Evolutionary conservation across 2,888 invertebrate genomes (phyloP).

Genomic region (Mechanitis mazaeus): DNA sequence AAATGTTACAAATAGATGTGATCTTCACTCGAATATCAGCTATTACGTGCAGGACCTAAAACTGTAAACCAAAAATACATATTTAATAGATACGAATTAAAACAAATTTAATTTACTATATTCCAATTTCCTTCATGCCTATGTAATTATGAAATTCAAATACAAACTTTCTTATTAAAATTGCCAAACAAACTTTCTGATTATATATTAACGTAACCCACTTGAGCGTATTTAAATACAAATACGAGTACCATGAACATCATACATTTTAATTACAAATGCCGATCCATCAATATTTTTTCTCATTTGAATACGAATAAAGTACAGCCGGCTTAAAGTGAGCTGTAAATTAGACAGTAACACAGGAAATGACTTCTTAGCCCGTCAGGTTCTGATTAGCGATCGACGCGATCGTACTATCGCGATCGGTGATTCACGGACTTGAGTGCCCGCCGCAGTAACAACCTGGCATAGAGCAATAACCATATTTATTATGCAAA

Average conservation of each 20-base stretch:
- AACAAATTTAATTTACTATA: too few relatives aligned
- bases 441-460: constrained; percentile 47
- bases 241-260: constrained; percentile 14
- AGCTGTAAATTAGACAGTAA: constrained; percentile 72
- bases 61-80: too few relatives aligned
- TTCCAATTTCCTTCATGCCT: too few relatives aligned
- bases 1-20: too few relatives aligned
- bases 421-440: constrained; percentile 62
- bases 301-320: constrained; percentile 24
- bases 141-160: neutral
- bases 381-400: constrained; percentile 71
- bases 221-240: constrained; percentile 35
- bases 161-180: neutral
- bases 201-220: neutral
- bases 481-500: neutral
- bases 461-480: constrained; percentile 47
- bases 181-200: neutral
- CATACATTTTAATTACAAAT: constrained; percentile 21
- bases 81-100: too few relatives aligned
- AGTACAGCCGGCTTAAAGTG: constrained; percentile 44
- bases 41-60: too few relatives aligned
- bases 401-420: constrained; percentile 65
- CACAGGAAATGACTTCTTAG: constrained; percentile 74
- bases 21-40: too few relatives aligned
- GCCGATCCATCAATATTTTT: constrained; percentile 18